Evolutionary conservation across 2,113 vertebrate genomes (phyloP), one percentile per base, ranked within the genome.

Genomic region (Leptobrachium leishanense): DNA sequence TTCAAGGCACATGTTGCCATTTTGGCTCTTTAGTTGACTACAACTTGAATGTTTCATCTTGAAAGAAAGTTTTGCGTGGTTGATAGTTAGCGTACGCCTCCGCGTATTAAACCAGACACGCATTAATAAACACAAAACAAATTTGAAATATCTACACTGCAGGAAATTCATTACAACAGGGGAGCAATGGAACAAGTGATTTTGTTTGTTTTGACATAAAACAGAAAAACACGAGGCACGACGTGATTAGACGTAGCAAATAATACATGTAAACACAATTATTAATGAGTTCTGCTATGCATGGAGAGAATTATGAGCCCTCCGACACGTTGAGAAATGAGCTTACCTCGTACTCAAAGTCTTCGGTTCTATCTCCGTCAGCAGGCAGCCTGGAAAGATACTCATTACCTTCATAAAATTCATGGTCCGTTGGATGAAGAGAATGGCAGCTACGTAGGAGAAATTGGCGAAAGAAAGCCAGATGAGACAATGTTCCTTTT

Each of bases 311-410:
- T 65, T 83, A 74, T 12, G 2, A 40, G 70, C 79, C 80, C 74
- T 59, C 78, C 83, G 59, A 67, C 67, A 85, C 5, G 79, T 54
- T 84, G 82, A 77, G 81, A 72, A 76, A 43, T 54, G 43, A 66
- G 85, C 93, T 92, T 92, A 98, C 97, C 96, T 99, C 97, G 39
- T 96, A 99, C 83, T 98, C 97, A 75, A 98, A 96, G 84, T 98
- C 96, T 59, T 98, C 96, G 12, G 92, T 86, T 92, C 95, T 94
- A 81, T 98, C 95, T 81, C 85, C 94, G 67, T 97, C 97, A 64
- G 90, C 93, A 63, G 92, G 94, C 85, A 96, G 83, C 82, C 91
- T 94, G 85, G 96, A 94, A 81, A 98, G 93, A 87, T 95, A 98
- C 86, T 95, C 96, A 2, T 93, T 94, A 83, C 94, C 95, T 79